Evolutionary conservation across 1,140 invertebrate genomes (phyloP), one percentile per base, ranked within the genome.

Genomic region (Physella acuta): DNA sequence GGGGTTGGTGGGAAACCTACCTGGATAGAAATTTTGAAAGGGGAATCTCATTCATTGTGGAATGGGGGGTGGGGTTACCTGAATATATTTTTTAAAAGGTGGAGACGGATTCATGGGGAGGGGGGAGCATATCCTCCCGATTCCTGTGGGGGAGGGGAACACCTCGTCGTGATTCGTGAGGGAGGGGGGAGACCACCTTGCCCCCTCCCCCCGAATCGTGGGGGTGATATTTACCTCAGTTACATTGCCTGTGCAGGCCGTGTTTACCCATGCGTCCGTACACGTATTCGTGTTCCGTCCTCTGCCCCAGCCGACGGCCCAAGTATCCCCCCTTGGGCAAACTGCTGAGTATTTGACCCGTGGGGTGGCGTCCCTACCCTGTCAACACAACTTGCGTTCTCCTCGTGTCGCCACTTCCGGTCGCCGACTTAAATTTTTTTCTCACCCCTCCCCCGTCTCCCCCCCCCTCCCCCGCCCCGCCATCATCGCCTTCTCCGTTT

Each of bases 101-200:
- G n/a, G n/a, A n/a, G n/a, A n/a, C n/a, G n/a, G n/a, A n/a, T n/a
- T n/a, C n/a, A n/a, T n/a, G n/a, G n/a, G n/a, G n/a, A n/a, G n/a
- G n/a, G 39, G 39, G 39, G 39, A 20, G 39, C 39, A 20, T 44
- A 11, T 8, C 39, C 39, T 8, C 39, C 39, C 20, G 39, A 8
- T 11, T 44, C 20, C 8, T 44, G 8, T 11, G 39, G 8, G 8
- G 8, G 8, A 11, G 8, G 8, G 20, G 8, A 8, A 44, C 8
- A 20, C 39, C 20, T 20, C 39, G 20, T 20, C 39, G 20, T 20
- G 39, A 44, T 44, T 44, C 8, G 39, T 8, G 39, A 44, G 62
- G 20, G 62, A 31, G 39, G 44, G 62, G 62, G 37, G 44, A 44
- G 62, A n/a, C n/a, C n/a, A n/a, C n/a, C n/a, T n/a, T n/a, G n/a